Base-by-base conservation (phyloP, 1,140 invertebrate species). In the Heterodera schachtii region DNA sequence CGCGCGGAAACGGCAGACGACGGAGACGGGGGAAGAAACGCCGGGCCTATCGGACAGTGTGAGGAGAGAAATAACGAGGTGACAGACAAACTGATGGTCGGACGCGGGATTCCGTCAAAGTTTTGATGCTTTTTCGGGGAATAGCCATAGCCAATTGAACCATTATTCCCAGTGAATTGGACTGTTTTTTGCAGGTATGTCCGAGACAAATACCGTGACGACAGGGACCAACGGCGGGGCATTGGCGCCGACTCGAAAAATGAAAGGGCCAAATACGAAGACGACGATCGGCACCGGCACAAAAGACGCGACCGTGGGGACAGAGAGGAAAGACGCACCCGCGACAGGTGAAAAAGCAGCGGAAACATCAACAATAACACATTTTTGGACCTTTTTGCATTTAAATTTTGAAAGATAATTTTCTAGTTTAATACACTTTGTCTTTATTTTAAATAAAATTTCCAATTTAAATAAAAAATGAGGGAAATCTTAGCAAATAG, bases 191-290 rank as follows among this genome's bases (percentile, higher is more conserved):
- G 80, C 81, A 64, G 77, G 92, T 94, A 83, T 93, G 94, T 90
- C 95, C 96, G 87, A 92, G 96, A 78, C 91, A 93, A 94, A 70
- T 71, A 83, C 46, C 78, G 79, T 21, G 70, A 86, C 31, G 90
- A 74, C 60, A 81, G 85, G 44, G 85, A 86, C 57, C 83, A 49
- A 49, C 47, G 87, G 9, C 47, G 85, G 11, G 83, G 83, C 11
- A 85, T 84, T 16, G 84, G 46, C 21, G 84, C 84, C 47, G 83
- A 82, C 52, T 82, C 84, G 44, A 74, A 77, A 79, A 66, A 81
- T 21, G 81, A 78, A n/a, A n/a, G n/a, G n/a, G n/a, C 11, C 57
- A 19, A 73, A n/a, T 78, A 46, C 71, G 82, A 43, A 69, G 74
- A 6, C 52, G 67, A 67, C n/a, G 81, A 82, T 76, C 60, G 79